Conservation (phyloP, 2,888 invertebrate genomes). For the Scaptomyza reducta region DNA sequence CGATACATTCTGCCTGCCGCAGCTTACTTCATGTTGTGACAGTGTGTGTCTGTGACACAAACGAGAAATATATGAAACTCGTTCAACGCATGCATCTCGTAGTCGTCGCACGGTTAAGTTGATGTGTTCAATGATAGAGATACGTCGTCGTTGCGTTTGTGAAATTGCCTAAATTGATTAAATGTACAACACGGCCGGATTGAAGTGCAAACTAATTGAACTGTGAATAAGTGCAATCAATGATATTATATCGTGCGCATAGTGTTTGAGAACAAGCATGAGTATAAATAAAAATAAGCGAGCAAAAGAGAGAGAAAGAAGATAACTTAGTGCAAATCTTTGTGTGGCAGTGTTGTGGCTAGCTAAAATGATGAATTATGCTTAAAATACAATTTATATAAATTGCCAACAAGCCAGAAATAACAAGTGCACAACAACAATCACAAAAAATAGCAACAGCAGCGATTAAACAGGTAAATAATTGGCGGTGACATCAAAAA, state of each 20-base stretch:
- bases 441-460: constrained; percentile 50
- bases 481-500: constrained; percentile 39
- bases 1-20: constrained; percentile 2
- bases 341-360: constrained; percentile 32
- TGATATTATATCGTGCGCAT: constrained; percentile 21
- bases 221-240: constrained; percentile 30
- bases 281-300: constrained; percentile 27
- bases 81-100: constrained; percentile 30
- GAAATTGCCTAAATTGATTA: constrained; percentile 60
- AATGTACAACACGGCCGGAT: constrained; percentile 35
- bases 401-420: constrained; percentile 70
- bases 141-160: constrained; percentile 49
- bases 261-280: constrained; percentile 18
- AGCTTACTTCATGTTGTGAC: constrained; percentile 31
- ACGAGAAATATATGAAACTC: constrained; percentile 45
- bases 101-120: constrained; percentile 37
- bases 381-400: constrained; percentile 69
- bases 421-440: constrained; percentile 22
- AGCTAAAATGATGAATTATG: constrained; percentile 65
- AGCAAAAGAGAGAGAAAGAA: constrained; percentile 17
- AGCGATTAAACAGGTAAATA: constrained; percentile 62
- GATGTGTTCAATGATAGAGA: constrained; percentile 21
- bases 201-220: constrained; percentile 34
- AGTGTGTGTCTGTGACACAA: constrained; percentile 46
- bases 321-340: constrained; percentile 38